Evolutionary conservation across 2,113 vertebrate species (phyloP), one percentile per base, ranked within the genome.

Genomic region (Hippocampus zosterae): DNA sequence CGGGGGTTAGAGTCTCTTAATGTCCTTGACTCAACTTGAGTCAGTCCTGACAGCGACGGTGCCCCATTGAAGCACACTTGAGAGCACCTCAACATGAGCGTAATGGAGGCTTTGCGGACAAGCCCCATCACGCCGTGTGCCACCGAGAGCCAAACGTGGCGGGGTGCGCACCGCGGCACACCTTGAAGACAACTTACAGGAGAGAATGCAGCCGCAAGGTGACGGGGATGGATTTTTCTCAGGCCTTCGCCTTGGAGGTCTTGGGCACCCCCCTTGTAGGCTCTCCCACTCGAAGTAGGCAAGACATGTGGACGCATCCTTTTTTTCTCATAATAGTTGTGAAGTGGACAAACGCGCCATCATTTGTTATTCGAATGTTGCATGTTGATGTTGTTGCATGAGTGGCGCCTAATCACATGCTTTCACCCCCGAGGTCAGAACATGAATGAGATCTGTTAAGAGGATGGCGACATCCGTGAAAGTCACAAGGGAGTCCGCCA

Each of bases 401-500:
- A 55, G 48, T 56, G 77, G 68, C 42, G 69, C 16, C 33, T 37
- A 5, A 37, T 65, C 85, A 18, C 84, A 92, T 87, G 89, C 84
- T 87, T 52, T 62, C 79, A 76, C 85, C 87, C 85, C 85, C 71
- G 83, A 80, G 83, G 91, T 92, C 75, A 84, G 81, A 52, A 9
- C 57, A 78, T 91, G 81, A 90, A 74, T 81, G 69, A 86, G 86
- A 74, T 87, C 87, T 77, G 76, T 78, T 80, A 88, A 91, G 86
- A 86, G 87, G 84, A 89, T 90, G 87, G 88, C 90, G 91, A 88
- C 88, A 91, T 88, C 85, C 76, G 87, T 80, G 83, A 84, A 87
- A 91, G 88, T 94, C 92, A 93, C 88, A 93, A 91, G 92, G 87
- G 76, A 84, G 83, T 90, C 86, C 82, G 79, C 83, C 78, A 90